A percentile compares a stretch with the other conserved stretches of the same genome.
phyloP scores from a whole-genome alignment of 2,888 invertebrate species.

The Machimus rusticus region DNA sequence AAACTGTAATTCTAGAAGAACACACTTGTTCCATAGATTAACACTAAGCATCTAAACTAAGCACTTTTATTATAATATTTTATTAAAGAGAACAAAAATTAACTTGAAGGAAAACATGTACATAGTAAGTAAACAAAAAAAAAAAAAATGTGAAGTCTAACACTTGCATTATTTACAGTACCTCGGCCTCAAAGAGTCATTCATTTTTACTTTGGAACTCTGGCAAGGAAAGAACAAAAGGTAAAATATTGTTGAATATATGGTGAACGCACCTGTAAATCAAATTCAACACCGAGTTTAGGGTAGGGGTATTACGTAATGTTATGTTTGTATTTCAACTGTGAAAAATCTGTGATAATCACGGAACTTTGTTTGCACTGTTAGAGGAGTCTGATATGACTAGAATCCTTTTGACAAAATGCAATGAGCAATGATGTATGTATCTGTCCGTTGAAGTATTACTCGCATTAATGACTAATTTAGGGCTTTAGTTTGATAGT shows the following conservation, averaged over 20 bases:
- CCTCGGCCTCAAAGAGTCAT: neutral
- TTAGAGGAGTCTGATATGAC: neutral
- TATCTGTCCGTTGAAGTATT: neutral
- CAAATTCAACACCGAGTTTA: neutral
- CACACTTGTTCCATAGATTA: neutral
- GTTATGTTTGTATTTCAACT: neutral
- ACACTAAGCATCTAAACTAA: neutral
- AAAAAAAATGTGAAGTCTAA: neutral
- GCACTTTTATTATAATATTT: neutral
- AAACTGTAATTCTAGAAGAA: neutral
- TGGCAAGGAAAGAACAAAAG: neutral
- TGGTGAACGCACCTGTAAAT: neutral
- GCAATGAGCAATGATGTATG: neutral
- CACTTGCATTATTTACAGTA: neutral
- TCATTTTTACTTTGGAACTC: neutral
- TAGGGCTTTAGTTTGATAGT: neutral
- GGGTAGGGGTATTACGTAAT: neutral
- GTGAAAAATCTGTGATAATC: neutral
- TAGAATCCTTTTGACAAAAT: neutral
- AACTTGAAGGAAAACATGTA: neutral
- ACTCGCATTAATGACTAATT: neutral
- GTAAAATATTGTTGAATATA: neutral
- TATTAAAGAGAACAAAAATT: neutral
- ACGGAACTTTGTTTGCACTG: neutral
- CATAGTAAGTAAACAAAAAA: neutral